phyloP scores from a whole-genome alignment of 64 coral and sea anemone genomes.

The Montipora sp. region DNA sequence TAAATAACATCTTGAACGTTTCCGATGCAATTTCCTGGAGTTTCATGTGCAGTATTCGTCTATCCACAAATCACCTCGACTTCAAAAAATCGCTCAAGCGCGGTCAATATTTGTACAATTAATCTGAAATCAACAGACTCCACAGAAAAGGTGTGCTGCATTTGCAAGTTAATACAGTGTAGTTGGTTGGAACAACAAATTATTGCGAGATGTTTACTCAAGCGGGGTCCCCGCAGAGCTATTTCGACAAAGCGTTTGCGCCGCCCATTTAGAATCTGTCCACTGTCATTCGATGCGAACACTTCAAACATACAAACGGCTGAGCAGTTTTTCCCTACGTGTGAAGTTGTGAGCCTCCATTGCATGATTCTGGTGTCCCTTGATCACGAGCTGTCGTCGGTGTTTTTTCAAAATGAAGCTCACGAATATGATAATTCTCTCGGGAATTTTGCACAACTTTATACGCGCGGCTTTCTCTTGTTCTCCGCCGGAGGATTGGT shows the following conservation, averaged over 20 bases:
- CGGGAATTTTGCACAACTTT: slow-evolving; percentile 39
- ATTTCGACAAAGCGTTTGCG: slow-evolving; percentile 58
- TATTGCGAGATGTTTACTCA: slow-evolving; percentile 98
- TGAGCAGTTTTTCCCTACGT: slow-evolving; percentile 16
- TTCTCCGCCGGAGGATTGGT: slow-evolving; percentile 76
- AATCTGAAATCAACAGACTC: slow-evolving; percentile 79
- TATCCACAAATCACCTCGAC: slow-evolving; percentile 18
- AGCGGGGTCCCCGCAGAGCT: slow-evolving; percentile 70
- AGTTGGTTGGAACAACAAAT: slow-evolving; percentile 92
- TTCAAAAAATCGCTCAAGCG: slow-evolving; percentile 41
- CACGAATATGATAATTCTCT: slow-evolving; percentile 20
- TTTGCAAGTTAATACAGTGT: slow-evolving; percentile 81
- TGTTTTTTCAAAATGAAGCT: slow-evolving; percentile 11
- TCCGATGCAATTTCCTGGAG: slow-evolving; percentile 38
- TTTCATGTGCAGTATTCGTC: background rate
- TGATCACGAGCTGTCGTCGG: background rate
- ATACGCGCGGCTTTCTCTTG: slow-evolving; percentile 40
- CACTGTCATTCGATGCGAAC: slow-evolving; percentile 80
- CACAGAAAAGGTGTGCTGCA: slow-evolving; percentile 56
- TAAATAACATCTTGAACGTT: slow-evolving; percentile 52
- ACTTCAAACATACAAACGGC: slow-evolving; percentile 16
- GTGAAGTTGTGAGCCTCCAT: background rate
- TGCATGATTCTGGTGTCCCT: background rate
- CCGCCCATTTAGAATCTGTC: slow-evolving; percentile 70
- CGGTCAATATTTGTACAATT: slow-evolving; percentile 95